Conservation (phyloP, 2,797 vertebrate species). For the Fratercula arctica region DNA sequence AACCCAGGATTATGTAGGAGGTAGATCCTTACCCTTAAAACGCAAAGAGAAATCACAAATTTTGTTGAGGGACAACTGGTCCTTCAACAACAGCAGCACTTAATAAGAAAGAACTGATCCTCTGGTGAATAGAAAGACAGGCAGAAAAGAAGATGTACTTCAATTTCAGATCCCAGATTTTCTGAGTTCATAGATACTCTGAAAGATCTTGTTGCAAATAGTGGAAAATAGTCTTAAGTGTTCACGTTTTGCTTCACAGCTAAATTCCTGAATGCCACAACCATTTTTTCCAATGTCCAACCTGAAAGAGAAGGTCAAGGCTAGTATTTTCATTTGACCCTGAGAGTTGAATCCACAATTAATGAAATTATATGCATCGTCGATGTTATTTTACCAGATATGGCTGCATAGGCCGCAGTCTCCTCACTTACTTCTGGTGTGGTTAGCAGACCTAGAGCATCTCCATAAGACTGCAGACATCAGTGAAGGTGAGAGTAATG, state of each 20-base stretch:
- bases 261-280: background rate
- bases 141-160: background rate
- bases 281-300: background rate
- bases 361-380: background rate
- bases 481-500: background rate
- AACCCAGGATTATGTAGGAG: background rate
- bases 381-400: background rate
- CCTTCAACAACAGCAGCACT: background rate
- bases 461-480: background rate
- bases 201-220: background rate
- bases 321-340: background rate
- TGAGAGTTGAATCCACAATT: background rate
- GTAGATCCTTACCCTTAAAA: background rate
- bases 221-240: background rate
- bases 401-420: fast-evolving
- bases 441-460: background rate
- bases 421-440: background rate
- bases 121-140: background rate
- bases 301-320: background rate
- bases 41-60: background rate
- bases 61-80: background rate
- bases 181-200: background rate
- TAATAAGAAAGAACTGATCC: background rate
- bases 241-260: background rate
- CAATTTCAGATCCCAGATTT: background rate